phyloP scores from a whole-genome alignment of 2,797 vertebrate species.

The Pteropus rufus region DNA sequence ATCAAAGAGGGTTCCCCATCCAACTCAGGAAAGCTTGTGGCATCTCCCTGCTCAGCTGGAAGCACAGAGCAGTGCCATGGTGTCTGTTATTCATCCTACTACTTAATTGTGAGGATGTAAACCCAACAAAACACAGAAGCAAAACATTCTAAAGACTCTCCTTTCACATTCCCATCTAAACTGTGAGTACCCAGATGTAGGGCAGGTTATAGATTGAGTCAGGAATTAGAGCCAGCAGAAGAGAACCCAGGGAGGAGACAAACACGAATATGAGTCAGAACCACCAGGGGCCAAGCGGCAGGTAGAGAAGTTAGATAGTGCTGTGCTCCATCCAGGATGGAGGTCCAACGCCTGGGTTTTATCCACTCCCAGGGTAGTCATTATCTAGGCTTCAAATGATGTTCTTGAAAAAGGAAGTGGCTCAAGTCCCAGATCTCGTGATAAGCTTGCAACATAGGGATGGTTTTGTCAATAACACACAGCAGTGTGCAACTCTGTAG shows the following conservation, averaged over 20 bases:
- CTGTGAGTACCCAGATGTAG: too few species aligned
- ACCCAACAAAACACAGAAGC: background rate
- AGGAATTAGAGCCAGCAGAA: background rate
- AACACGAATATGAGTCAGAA: background rate
- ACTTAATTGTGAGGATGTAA: background rate
- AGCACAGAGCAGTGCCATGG: background rate
- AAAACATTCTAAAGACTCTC: background rate
- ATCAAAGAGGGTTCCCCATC: background rate
- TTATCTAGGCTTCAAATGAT: background rate
- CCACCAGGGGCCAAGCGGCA: background rate
- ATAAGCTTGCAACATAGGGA: background rate
- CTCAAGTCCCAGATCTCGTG: slow-evolving; percentile 1
- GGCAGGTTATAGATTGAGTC: background rate
- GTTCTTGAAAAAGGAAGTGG: background rate
- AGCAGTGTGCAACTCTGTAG: background rate
- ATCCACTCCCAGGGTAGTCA: background rate
- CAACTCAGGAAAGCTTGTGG: background rate
- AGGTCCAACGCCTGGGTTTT: background rate
- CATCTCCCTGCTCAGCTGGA: background rate
- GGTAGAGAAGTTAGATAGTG: background rate
- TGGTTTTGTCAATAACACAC: background rate
- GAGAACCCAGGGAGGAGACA: background rate
- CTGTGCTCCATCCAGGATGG: background rate
- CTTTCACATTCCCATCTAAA: background rate
- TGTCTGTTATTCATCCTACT: too few species aligned